These are phyloP conservation scores for Hydra vulgaris DNA, from an alignment of 30 jellyfish, hydroid and myxozoan genomes.

Conservation along the genomic window DNA sequence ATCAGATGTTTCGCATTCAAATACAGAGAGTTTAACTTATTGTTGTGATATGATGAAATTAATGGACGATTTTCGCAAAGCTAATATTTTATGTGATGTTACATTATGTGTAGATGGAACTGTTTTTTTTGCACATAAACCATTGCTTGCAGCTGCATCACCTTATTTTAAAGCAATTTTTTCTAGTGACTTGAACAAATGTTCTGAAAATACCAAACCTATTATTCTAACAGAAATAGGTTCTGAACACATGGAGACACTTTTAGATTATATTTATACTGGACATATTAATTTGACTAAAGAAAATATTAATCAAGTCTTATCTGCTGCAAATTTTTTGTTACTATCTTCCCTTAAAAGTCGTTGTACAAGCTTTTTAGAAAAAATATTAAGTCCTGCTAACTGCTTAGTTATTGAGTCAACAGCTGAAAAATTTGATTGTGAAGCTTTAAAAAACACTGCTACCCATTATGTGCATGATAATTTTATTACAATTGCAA, in stretches of 20 bases:
- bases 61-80: conserved; percentile 67
- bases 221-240: conserved; percentile 70
- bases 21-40: conserved; percentile 16
- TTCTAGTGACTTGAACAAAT: conserved; percentile 59
- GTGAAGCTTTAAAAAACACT: conserved; percentile 81
- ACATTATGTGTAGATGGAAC: conserved; percentile 92
- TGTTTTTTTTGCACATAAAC: conserved; percentile 66
- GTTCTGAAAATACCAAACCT: conserved; percentile 56
- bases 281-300: conserved; percentile 70
- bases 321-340: conserved; percentile 85
- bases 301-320: conserved; percentile 66
- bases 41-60: conserved; percentile 50
- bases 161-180: conserved; percentile 95
- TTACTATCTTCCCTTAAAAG: conserved; percentile 69
- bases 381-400: conserved; percentile 73
- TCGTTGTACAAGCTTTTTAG: conserved; percentile 73
- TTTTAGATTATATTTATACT: conserved; percentile 68
- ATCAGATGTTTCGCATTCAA: conserved; percentile 7
- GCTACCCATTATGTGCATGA: conserved; percentile 76
- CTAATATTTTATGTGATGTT: conserved; percentile 77
- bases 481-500: conserved; percentile 55
- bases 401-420: conserved; percentile 80
- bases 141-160: conserved; percentile 76
- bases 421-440: conserved; percentile 79
- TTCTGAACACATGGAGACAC: conserved; percentile 61